These are phyloP conservation scores for Formica aserva DNA, from an alignment of 2,888 invertebrate genomes.

Conservation along the genomic window DNA sequence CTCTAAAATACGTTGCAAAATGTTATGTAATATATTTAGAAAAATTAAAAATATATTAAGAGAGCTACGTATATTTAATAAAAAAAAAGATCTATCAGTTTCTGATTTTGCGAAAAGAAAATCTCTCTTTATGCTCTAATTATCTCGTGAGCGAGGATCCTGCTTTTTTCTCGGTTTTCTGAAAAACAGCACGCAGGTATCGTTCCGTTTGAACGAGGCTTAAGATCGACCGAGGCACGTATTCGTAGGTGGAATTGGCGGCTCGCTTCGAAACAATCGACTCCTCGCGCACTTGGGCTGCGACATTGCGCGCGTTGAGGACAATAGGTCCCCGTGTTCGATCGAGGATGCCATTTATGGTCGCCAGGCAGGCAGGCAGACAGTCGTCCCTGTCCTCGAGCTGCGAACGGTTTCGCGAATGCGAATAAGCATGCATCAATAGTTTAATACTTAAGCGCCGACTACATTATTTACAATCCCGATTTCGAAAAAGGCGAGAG, in stretches of 20 bases:
- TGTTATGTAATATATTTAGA: background rate
- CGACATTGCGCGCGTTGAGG: conserved; percentile 29
- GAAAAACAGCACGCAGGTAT: background rate
- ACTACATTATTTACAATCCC: background rate
- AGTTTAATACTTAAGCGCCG: conserved; percentile 2
- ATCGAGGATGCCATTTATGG: conserved; percentile 72
- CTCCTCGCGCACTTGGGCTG: conserved; percentile 59
- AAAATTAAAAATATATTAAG: background rate
- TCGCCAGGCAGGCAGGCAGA: conserved; percentile 10
- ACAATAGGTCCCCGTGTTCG: conserved; percentile 64
- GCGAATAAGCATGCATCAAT: conserved; percentile 27
- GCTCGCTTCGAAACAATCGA: conserved; percentile 65
- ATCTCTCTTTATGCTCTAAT: background rate
- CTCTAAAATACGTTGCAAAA: background rate
- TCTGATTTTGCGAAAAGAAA: background rate
- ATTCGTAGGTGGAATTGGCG: conserved; percentile 65
- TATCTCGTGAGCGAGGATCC: background rate
- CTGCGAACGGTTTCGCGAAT: conserved; percentile 54
- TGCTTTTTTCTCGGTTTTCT: background rate
- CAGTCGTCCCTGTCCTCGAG: conserved; percentile 60
- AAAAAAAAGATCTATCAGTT: background rate
- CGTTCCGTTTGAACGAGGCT: conserved; percentile 15
- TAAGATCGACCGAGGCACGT: conserved; percentile 17
- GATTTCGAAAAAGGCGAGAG: background rate
- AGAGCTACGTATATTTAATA: background rate